Conservation (phyloP, 53 echinoderm and acorn worm genomes). For the Holothuria scabra region DNA sequence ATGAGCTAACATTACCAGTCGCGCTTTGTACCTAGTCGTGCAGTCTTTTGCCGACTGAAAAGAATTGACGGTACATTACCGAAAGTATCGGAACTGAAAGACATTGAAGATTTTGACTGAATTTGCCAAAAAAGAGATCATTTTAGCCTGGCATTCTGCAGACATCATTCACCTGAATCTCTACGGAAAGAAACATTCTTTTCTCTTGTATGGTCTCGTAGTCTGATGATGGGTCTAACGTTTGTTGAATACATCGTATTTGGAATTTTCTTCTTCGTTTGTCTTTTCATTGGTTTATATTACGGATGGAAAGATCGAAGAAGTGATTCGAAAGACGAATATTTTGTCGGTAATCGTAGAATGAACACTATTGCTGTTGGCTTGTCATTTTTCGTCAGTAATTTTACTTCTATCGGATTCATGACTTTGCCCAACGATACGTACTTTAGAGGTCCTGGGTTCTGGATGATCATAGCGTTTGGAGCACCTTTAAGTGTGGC, state of each 20-base stretch:
- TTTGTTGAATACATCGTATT: neutral
- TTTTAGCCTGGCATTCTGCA: no score
- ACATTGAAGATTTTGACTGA: no score
- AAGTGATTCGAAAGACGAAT: neutral
- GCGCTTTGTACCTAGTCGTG: no score
- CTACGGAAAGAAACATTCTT: no score
- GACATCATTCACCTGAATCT: no score
- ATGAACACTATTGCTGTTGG: neutral
- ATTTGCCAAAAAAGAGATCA: no score
- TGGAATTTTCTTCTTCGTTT: neutral
- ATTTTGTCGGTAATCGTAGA: conserved; percentile 1
- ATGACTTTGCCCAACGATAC: neutral
- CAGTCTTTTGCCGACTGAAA: no score
- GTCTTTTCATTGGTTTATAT: neutral
- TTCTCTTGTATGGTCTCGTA: no score
- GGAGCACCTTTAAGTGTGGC: neutral
- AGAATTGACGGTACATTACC: no score
- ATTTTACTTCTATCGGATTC: neutral
- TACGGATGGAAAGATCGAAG: neutral
- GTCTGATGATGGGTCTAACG: no score
- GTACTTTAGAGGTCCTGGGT: neutral
- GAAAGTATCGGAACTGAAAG: no score
- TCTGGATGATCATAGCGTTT: neutral
- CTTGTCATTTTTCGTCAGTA: neutral
- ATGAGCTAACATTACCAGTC: no score